phyloP scores from a whole-genome alignment of 2,113 vertebrate genomes.

The Pachypanchax playfairii region DNA sequence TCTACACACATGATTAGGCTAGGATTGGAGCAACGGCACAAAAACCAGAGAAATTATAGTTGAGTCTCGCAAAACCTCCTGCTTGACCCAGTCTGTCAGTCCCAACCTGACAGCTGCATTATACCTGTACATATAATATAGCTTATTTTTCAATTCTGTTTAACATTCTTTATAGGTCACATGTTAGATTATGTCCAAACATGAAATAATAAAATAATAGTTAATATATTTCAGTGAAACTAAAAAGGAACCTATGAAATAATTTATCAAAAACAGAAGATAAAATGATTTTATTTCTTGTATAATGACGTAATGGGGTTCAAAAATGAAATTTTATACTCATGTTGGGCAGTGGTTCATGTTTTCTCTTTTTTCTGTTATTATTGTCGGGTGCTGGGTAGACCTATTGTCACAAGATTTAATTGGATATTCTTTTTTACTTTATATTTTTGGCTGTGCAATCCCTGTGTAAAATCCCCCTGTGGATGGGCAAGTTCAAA shows the following conservation, averaged over 20 bases:
- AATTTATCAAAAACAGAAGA: conserved; percentile 78
- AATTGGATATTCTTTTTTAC: conserved; percentile 60
- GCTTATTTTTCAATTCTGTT: conserved; percentile 84
- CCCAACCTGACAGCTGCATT: conserved; percentile 67
- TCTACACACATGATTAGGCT: conserved; percentile 28
- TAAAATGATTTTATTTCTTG: conserved; percentile 79
- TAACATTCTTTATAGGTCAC: conserved; percentile 76
- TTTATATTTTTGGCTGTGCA: conserved; percentile 41
- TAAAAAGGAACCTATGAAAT: conserved; percentile 77
- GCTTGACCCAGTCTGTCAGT: conserved; percentile 60
- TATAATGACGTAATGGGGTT: conserved; percentile 73
- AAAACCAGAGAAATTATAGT: conserved; percentile 31
- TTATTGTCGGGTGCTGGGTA: conserved; percentile 72
- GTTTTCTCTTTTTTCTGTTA: conserved; percentile 50
- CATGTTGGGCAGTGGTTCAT: conserved; percentile 62
- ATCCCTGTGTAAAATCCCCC: conserved; percentile 51
- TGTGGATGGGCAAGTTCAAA: conserved; percentile 50
- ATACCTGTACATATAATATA: conserved; percentile 82
- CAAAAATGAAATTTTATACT: conserved; percentile 77
- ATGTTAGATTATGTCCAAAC: conserved; percentile 74
- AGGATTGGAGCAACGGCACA: conserved; percentile 31
- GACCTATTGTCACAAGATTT: conserved; percentile 67
- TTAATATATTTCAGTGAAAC: conserved; percentile 81
- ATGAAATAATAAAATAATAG: conserved; percentile 66
- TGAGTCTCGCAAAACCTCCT: conserved; percentile 50